A percentile compares a stretch with the other conserved stretches of the same genome.
Evolutionary conservation across 2,888 invertebrate species (phyloP).

Genomic region (Pardosa pseudoannulata): DNA sequence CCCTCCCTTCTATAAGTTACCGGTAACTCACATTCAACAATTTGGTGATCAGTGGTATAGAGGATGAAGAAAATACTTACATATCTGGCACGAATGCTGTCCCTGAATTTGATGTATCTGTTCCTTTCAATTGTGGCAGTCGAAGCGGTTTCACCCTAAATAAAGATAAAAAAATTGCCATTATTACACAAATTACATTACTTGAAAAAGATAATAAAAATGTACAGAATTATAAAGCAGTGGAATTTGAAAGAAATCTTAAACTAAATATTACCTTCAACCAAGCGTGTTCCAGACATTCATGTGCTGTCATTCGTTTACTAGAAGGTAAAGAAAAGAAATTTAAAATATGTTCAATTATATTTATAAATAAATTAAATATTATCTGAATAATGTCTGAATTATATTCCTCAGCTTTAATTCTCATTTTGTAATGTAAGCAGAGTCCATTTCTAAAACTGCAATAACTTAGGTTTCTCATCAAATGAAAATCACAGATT

Average conservation of each 20-base stretch:
- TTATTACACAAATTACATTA: neutral
- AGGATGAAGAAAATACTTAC: constrained; percentile 78
- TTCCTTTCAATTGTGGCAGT: constrained; percentile 88
- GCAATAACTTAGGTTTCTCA: too few species aligned
- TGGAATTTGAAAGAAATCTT: neutral
- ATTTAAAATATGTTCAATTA: neutral
- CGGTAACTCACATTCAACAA: too few species aligned
- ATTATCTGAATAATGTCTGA: too few species aligned
- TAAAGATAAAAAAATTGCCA: constrained; percentile 12
- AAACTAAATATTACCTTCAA: constrained; percentile 82
- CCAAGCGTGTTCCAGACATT: constrained; percentile 97
- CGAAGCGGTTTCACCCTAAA: constrained; percentile 78
- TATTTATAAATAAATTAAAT: too few species aligned
- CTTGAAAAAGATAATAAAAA: neutral
- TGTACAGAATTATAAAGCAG: neutral
- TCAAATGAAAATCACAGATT: too few species aligned
- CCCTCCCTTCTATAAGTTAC: too few species aligned
- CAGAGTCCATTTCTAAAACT: too few species aligned
- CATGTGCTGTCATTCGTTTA: constrained; percentile 98
- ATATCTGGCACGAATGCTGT: constrained; percentile 86
- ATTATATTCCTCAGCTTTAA: too few species aligned
- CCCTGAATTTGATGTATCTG: constrained; percentile 90
- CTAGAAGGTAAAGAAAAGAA: constrained; percentile 78
- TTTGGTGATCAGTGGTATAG: too few species aligned
- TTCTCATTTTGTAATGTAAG: too few species aligned